Conservation (phyloP, 2,113 vertebrate species). For the Nannobrachium achirus region DNA sequence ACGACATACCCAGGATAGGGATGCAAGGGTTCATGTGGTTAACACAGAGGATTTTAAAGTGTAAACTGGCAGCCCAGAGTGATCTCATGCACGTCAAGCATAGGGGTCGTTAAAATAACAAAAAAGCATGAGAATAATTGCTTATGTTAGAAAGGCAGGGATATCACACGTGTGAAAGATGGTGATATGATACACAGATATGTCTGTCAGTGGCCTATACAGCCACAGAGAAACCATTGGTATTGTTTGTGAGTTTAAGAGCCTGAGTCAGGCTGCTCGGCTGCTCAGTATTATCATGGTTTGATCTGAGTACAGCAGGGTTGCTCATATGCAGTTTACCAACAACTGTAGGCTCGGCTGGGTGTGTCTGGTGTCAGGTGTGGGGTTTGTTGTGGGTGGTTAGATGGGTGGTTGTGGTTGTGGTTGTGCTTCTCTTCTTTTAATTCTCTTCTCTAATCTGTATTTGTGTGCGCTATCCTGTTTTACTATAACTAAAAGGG, state of each 20-base stretch:
- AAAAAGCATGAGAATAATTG: too few species aligned
- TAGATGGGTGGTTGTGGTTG: not conserved
- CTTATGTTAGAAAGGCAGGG: too few species aligned
- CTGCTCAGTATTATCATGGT: not conserved
- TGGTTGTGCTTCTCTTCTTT: not conserved
- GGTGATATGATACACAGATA: not conserved
- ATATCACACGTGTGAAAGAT: not conserved
- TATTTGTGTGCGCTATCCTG: not conserved
- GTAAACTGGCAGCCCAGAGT: too few species aligned
- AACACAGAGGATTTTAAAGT: too few species aligned
- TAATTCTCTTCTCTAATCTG: not conserved
- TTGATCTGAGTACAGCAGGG: constrained; percentile 5
- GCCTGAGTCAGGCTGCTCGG: not conserved
- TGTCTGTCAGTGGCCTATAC: constrained; percentile 19
- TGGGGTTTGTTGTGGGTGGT: not conserved
- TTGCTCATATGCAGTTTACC: not conserved
- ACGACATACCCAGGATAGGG: too few species aligned
- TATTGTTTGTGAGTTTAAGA: not conserved
- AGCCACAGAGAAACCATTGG: constrained; percentile 25
- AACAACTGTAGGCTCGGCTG: not conserved
- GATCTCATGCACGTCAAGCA: too few species aligned
- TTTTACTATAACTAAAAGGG: too few species aligned
- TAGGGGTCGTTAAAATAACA: too few species aligned
- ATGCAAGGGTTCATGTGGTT: too few species aligned
- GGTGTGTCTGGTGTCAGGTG: not conserved